Percentiles rank a stretch among this genome's conserved stretches.
phyloP scores from a whole-genome alignment of 2,888 invertebrate genomes.

The Aphidius colemani region DNA sequence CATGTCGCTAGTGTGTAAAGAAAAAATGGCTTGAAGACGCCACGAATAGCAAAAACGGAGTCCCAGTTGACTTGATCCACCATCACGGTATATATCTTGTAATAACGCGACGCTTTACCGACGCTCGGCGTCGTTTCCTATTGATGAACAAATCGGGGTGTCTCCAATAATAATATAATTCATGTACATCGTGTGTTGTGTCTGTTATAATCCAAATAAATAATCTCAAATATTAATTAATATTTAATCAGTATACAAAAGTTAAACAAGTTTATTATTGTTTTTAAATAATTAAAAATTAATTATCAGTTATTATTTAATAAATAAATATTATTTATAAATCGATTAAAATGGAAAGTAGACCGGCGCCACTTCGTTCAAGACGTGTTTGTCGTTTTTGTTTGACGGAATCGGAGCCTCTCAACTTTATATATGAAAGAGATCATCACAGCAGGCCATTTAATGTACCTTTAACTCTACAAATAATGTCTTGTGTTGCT shows the following conservation, averaged over 20 bases:
- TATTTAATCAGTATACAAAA: neutral
- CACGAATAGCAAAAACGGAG: slow-evolving; percentile 25
- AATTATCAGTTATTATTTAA: neutral
- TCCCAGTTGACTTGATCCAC: slow-evolving; percentile 39
- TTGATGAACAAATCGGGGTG: slow-evolving; percentile 29
- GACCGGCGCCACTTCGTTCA: slow-evolving; percentile 66
- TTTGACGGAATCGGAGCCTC: slow-evolving; percentile 67
- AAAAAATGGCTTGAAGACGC: slow-evolving; percentile 21
- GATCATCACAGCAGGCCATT: slow-evolving; percentile 64
- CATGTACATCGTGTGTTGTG: too few relatives aligned
- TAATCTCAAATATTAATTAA: neutral
- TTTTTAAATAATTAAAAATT: too few relatives aligned
- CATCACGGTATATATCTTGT: slow-evolving; percentile 51
- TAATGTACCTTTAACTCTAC: slow-evolving; percentile 70
- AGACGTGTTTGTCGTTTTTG: slow-evolving; percentile 78
- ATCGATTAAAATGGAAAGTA: slow-evolving; percentile 64
- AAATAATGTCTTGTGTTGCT: slow-evolving; percentile 77
- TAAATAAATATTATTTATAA: neutral
- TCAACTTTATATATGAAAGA: slow-evolving; percentile 71
- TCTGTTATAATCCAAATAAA: too few relatives aligned
- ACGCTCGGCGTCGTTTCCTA: slow-evolving; percentile 55
- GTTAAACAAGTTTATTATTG: too few relatives aligned
- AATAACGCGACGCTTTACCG: slow-evolving; percentile 53
- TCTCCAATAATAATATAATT: slow-evolving; percentile 22
- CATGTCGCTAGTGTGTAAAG: slow-evolving; percentile 14